These are phyloP conservation scores for Hemiscyllium ocellatum DNA, from an alignment of 2,113 vertebrate species.

Conservation along the genomic window DNA sequence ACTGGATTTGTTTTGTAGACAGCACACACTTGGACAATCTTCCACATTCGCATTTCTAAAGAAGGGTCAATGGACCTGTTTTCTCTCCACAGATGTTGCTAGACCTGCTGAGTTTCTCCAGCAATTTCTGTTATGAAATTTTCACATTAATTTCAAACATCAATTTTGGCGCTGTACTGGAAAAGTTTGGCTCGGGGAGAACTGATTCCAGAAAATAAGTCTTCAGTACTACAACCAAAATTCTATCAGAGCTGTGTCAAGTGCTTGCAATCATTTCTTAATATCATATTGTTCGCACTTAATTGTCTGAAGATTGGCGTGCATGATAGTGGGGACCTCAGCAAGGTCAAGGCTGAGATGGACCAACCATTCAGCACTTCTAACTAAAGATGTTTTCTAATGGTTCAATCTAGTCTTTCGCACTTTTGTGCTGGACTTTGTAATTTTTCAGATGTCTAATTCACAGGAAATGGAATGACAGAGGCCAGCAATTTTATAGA, in stretches of 20 bases:
- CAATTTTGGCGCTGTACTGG: neutral
- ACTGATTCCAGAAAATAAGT: neutral
- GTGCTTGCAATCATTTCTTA: neutral
- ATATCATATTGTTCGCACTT: neutral
- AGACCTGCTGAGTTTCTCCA: too few species aligned
- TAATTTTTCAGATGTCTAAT: neutral
- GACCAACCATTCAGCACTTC: neutral
- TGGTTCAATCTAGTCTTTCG: neutral
- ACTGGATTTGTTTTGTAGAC: neutral
- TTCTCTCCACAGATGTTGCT: too few species aligned
- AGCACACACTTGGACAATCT: neutral
- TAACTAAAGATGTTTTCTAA: neutral
- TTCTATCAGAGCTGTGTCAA: neutral
- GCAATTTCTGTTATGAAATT: too few species aligned
- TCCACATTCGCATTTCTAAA: too few species aligned
- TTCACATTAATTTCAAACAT: neutral
- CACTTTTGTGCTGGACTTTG: neutral
- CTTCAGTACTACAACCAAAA: neutral
- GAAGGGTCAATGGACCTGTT: too few species aligned
- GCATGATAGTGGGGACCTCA: neutral
- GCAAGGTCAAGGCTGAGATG: neutral
- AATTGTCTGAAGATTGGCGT: neutral
- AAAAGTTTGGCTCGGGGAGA: neutral
- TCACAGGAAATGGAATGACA: neutral
- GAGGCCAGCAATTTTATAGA: neutral